Base-by-base conservation (phyloP, 2,113 vertebrate species). In the Mugil cephalus region DNA sequence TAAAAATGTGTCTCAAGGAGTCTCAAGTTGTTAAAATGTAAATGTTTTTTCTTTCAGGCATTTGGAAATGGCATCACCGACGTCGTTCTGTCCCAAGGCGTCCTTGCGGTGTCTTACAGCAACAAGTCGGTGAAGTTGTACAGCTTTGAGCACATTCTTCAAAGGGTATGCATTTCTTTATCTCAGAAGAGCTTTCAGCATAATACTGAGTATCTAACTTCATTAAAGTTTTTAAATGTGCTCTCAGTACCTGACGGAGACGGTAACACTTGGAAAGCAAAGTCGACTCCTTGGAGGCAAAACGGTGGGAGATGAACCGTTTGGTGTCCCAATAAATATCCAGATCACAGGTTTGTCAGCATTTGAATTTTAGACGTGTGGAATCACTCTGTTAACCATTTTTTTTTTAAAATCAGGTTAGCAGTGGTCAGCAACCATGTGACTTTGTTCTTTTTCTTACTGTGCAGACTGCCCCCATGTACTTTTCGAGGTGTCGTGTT, bases 261-360 rank as follows among this genome's bases (percentile, higher is more conserved):
- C 91, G 45, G 89, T 95, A 88, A 79, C 90, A 40, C 87, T 99
- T 87, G 97, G 96, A 87, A 90, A 94, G 80, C 90, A 90, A 79
- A 97, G 95, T 92, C 93, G 93, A 81, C 95, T 95, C 91, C 95
- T 95, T 85, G 93, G 93, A 82, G 91, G 88, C 19, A 95, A 95
- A 89, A 89, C 90, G 70, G 96, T 99, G 67, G 98, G 98, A 92
- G 94, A 96, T 64, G 83, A 89, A 89, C 96, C 95, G 7, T 96
- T 95, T 92, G 98, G 98, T 81, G 95, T 99, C 85, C 97, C 98
- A 2, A 94, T 94, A 88, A 99, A 99, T 90, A 95, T 99, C 90
- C 94, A 95, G 90, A 94, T 99, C 85, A 96, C 95, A 92, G 97
- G 98, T 98, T 94, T 21, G 80, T 60, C 9, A 0, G 18, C n/a